Percentiles rank a stretch among this genome's conserved stretches.
These are phyloP conservation scores for Galerucella calmariensis DNA, from an alignment of 2,888 invertebrate species.

Conservation along the genomic window DNA sequence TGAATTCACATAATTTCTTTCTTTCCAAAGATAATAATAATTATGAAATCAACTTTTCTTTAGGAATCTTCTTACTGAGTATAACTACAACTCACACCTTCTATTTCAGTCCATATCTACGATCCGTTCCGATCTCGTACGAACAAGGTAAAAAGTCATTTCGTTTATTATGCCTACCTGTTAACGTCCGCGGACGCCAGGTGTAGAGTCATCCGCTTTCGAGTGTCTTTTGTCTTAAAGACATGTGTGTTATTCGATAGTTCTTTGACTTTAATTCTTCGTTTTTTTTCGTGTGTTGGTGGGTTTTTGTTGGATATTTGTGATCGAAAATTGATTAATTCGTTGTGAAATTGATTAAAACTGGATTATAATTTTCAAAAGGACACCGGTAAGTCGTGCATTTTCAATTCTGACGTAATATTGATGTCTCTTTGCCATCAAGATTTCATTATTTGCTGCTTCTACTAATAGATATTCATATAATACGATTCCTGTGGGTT, in stretches of 20 bases:
- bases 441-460: too few species aligned
- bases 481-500: not conserved
- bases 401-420: not conserved
- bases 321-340: slow-evolving; percentile 26
- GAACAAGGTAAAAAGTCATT: slow-evolving; percentile 43
- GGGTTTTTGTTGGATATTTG: slow-evolving; percentile 26
- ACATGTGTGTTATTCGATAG: slow-evolving; percentile 39
- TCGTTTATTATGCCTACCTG: slow-evolving; percentile 46
- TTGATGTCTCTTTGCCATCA: not conserved
- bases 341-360: slow-evolving; percentile 38
- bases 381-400: slow-evolving; percentile 42
- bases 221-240: slow-evolving; percentile 24
- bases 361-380: slow-evolving; percentile 46
- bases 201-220: slow-evolving; percentile 40
- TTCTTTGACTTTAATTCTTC: slow-evolving; percentile 17
- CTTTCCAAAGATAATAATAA: slow-evolving; percentile 3
- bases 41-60: slow-evolving; percentile 30
- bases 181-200: slow-evolving; percentile 50
- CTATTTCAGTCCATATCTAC: slow-evolving; percentile 31
- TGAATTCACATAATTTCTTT: too few species aligned
- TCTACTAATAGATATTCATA: too few species aligned
- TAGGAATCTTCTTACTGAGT: slow-evolving; percentile 25
- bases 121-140: slow-evolving; percentile 45
- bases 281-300: slow-evolving; percentile 12
- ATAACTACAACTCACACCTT: slow-evolving; percentile 23